Percentiles rank a stretch among this genome's conserved stretches.
phyloP scores from a whole-genome alignment of 2,113 vertebrate genomes.

The Edolisoma coerulescens region DNA sequence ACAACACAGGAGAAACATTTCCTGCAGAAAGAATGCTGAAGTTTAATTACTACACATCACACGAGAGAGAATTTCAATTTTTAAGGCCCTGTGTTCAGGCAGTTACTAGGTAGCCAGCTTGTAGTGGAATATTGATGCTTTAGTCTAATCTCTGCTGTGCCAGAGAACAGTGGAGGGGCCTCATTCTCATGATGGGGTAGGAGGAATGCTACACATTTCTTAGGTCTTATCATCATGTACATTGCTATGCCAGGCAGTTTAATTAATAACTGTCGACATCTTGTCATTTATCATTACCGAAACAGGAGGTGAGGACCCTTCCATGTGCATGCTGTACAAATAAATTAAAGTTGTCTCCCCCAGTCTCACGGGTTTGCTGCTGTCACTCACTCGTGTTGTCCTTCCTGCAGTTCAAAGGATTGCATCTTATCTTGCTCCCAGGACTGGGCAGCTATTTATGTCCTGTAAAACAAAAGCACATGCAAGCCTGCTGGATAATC shows the following conservation, averaged over 20 bases:
- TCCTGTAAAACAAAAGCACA: background rate
- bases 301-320: constrained; percentile 34
- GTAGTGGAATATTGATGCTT: background rate
- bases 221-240: constrained; percentile 18
- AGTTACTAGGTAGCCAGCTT: constrained; percentile 64
- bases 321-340: background rate
- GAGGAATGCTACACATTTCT: constrained; percentile 65
- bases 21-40: constrained; percentile 76
- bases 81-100: constrained; percentile 57
- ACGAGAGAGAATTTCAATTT: constrained; percentile 75
- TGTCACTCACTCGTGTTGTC: background rate
- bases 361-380: background rate
- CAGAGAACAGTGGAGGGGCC: constrained; percentile 73
- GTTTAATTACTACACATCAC: constrained; percentile 81
- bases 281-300: constrained; percentile 72
- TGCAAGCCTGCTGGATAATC: background rate
- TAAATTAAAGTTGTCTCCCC: constrained; percentile 45
- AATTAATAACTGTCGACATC: constrained; percentile 73
- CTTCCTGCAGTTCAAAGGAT: background rate
- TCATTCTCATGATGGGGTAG: constrained; percentile 70
- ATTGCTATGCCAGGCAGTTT: constrained; percentile 45
- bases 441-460: background rate
- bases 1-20: constrained; percentile 51
- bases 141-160: constrained; percentile 50
- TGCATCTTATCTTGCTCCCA: background rate